These are phyloP conservation scores for Drosophila orosa DNA, from an alignment of 1,140 invertebrate species.

Conservation along the genomic window DNA sequence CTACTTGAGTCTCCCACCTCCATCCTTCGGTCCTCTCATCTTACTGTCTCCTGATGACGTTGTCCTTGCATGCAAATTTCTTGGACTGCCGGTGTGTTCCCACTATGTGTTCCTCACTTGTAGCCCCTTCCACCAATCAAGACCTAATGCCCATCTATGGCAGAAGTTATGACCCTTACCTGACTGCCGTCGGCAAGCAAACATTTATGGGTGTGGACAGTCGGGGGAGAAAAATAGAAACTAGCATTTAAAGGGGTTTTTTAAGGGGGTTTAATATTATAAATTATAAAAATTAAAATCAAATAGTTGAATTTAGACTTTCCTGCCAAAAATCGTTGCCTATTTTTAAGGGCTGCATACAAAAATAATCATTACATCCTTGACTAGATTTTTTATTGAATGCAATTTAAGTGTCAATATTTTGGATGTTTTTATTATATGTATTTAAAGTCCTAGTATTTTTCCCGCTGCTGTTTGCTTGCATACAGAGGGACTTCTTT, in stretches of 20 bases:
- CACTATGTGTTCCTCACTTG: conserved; percentile 19
- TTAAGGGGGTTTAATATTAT: background rate
- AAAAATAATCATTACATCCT: background rate
- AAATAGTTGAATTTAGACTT: background rate
- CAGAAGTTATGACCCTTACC: conserved; percentile 65
- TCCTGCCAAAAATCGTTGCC: background rate
- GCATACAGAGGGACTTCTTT: conserved; percentile 4
- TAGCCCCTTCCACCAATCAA: conserved; percentile 39
- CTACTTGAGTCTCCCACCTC: conserved; percentile 18
- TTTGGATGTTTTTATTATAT: background rate
- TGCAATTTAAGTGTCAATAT: background rate
- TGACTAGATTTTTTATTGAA: background rate
- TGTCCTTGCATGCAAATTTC: conserved; percentile 51
- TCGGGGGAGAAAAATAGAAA: background rate
- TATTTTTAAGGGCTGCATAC: background rate
- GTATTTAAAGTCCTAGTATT: rapidly evolving
- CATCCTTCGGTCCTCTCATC: conserved; percentile 9
- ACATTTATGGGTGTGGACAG: conserved; percentile 14
- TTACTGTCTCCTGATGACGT: conserved; percentile 28
- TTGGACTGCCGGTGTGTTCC: conserved; percentile 33
- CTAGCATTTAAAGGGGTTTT: background rate
- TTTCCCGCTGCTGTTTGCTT: conserved; percentile 1
- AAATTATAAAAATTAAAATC: background rate
- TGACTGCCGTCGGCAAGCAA: conserved; percentile 25
- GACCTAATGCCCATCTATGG: conserved; percentile 74